Evolutionary conservation across 2,797 vertebrate species (phyloP).

Genomic region (Oreochromis grahami): DNA sequence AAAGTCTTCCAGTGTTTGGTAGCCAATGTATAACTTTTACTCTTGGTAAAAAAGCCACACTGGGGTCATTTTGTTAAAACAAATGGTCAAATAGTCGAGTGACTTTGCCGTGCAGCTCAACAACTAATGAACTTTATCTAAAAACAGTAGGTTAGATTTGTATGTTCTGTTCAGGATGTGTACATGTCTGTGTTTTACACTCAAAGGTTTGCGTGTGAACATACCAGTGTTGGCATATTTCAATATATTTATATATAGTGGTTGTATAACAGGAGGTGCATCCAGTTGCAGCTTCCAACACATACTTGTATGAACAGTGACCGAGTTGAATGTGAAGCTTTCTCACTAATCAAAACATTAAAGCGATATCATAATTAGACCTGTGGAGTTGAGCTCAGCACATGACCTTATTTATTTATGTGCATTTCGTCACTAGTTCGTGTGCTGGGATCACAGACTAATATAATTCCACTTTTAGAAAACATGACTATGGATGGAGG

Average conservation of each 20-base stretch:
- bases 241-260: not conserved
- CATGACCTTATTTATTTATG: not conserved
- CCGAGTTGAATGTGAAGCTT: not conserved
- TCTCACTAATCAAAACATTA: not conserved
- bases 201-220: not conserved
- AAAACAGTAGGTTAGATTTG: not conserved
- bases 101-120: not conserved
- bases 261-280: not conserved
- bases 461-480: not conserved
- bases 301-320: not conserved
- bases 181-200: not conserved
- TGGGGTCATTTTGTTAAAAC: not conserved
- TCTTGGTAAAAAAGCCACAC: accelerated
- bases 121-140: not conserved
- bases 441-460: not conserved
- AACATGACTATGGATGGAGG: not conserved
- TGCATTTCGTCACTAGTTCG: not conserved
- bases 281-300: not conserved
- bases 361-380: not conserved
- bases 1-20: not conserved
- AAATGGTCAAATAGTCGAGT: not conserved
- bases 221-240: not conserved
- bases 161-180: not conserved
- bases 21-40: not conserved
- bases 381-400: not conserved